phyloP scores from a whole-genome alignment of 2,888 invertebrate genomes.

The Invenusta paracnida region DNA sequence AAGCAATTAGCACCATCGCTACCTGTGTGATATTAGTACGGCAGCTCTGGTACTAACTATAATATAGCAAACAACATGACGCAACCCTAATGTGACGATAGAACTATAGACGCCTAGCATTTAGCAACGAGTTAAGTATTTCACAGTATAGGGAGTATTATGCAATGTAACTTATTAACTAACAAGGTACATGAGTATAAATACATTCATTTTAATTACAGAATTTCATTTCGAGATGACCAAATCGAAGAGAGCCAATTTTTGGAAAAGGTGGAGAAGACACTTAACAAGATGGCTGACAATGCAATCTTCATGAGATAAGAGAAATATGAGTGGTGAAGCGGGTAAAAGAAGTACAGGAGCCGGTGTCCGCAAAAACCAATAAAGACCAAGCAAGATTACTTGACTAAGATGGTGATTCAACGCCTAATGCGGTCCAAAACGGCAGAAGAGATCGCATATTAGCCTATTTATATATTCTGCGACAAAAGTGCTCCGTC shows the following conservation, averaged over 20 bases:
- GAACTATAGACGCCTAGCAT: not conserved
- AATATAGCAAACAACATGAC: too few species aligned
- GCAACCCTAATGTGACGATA: not conserved
- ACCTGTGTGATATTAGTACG: too few species aligned
- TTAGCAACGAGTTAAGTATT: not conserved
- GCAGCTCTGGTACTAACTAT: too few species aligned
- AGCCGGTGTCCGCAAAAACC: conserved; percentile 46
- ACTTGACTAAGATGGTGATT: conserved; percentile 48
- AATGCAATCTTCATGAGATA: not conserved
- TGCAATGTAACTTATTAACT: too few species aligned
- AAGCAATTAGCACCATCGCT: too few species aligned
- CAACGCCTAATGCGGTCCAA: conserved; percentile 47
- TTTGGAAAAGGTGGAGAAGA: too few species aligned
- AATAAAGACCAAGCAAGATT: conserved; percentile 48
- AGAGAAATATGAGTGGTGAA: not conserved
- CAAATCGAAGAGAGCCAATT: too few species aligned
- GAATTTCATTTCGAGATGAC: not conserved
- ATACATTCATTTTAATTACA: not conserved
- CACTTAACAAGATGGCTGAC: too few species aligned
- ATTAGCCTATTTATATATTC: conserved; percentile 42
- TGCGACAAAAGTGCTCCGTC: conserved; percentile 6
- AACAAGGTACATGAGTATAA: too few species aligned
- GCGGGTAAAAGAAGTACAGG: not conserved
- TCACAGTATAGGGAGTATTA: not conserved
- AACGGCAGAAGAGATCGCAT: conserved; percentile 42